Percentiles rank a stretch among this genome's conserved stretches.
Conservation (phyloP, 2,797 vertebrate genomes). For the Chelon labrosus region DNA sequence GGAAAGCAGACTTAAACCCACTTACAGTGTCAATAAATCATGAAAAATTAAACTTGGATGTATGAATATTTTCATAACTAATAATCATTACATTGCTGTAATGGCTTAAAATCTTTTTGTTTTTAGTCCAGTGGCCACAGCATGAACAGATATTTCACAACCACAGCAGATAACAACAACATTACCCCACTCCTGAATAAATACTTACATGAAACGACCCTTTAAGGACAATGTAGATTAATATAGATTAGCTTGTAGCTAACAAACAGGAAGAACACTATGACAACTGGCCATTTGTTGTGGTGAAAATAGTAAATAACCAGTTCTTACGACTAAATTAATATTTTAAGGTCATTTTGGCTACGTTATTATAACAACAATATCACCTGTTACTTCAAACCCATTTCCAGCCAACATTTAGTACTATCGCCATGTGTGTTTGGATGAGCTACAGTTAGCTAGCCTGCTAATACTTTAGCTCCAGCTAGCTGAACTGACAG, state of each 20-base stretch:
- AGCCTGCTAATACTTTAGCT: slow-evolving; percentile 27
- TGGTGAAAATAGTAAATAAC: neutral
- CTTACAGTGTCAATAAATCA: no score
- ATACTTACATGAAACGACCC: neutral
- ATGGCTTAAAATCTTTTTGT: no score
- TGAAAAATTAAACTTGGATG: no score
- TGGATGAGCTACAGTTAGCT: slow-evolving; percentile 44
- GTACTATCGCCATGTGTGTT: slow-evolving; percentile 57
- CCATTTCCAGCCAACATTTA: neutral
- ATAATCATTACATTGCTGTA: no score
- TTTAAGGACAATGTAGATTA: neutral
- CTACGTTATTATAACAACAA: neutral
- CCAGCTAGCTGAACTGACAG: neutral
- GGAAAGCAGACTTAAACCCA: no score
- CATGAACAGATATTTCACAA: neutral
- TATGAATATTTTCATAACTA: no score
- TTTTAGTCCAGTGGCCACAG: no score
- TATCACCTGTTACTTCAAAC: fast-evolving
- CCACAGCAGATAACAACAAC: neutral
- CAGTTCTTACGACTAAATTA: fast-evolving
- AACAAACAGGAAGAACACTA: neutral
- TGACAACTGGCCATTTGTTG: no score
- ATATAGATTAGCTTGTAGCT: neutral
- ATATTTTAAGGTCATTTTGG: no score
- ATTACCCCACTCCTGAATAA: no score